Evolutionary conservation across 1,140 invertebrate genomes (phyloP).

Genomic region (Hyles euphorbiae): DNA sequence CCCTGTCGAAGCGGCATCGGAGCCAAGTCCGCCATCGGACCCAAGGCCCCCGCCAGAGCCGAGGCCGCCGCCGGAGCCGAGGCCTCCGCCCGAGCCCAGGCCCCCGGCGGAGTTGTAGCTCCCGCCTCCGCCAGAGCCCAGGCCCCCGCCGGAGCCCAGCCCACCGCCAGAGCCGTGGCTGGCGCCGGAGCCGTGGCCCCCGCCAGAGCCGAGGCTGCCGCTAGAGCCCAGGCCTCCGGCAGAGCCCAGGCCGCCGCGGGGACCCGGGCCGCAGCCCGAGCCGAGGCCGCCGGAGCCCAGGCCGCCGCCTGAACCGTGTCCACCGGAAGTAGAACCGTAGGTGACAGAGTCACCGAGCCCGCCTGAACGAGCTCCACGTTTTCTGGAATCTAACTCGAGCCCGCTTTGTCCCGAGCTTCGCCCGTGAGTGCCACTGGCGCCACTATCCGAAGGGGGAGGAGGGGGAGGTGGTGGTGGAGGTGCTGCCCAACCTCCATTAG

Average conservation of each 20-base stretch:
- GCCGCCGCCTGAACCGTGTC: constrained; percentile 30
- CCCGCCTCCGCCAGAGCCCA: constrained; percentile 20
- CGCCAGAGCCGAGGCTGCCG: constrained; percentile 19
- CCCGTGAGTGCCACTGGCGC: constrained; percentile 38
- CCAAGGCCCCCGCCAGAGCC: constrained; percentile 35
- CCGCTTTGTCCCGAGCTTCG: constrained; percentile 51
- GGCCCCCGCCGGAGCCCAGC: constrained; percentile 21
- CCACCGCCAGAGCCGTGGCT: constrained; percentile 23
- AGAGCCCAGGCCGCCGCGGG: constrained; percentile 29
- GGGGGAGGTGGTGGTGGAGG: constrained; percentile 55
- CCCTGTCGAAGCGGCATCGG: constrained; percentile 28
- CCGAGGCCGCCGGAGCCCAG: constrained; percentile 22
- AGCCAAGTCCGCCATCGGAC: constrained; percentile 32
- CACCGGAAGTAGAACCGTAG: constrained; percentile 24
- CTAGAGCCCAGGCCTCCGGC: constrained; percentile 27
- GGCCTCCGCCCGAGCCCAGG: constrained; percentile 15
- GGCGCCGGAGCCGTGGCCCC: constrained; percentile 29
- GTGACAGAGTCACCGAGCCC: constrained; percentile 44
- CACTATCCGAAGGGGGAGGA: constrained; percentile 36
- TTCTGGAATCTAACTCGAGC: constrained; percentile 70
- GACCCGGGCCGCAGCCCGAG: constrained; percentile 25
- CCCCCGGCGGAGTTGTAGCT: constrained; percentile 18
- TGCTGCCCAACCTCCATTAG: constrained; percentile 45
- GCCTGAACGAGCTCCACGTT: constrained; percentile 49
- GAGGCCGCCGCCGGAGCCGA: constrained; percentile 27